Conservation (phyloP, 2,888 invertebrate species). For the Thereva nobilitata region DNA sequence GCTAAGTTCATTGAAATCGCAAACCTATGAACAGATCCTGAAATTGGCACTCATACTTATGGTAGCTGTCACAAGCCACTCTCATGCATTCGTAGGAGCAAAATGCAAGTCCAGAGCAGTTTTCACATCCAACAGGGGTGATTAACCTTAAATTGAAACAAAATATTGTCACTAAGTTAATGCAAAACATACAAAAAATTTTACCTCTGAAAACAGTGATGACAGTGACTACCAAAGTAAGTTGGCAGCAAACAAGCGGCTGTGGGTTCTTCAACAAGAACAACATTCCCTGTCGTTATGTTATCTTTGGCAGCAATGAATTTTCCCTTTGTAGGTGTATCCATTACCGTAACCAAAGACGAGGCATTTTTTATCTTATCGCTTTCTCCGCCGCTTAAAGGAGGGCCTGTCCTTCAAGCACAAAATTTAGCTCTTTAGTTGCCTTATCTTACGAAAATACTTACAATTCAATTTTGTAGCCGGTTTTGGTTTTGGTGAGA, state of each 20-base stretch:
- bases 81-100: slow-evolving; percentile 71
- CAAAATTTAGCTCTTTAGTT: slow-evolving; percentile 12
- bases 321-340: slow-evolving; percentile 67
- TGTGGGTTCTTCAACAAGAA: slow-evolving; percentile 73
- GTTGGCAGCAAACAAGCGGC: slow-evolving; percentile 74
- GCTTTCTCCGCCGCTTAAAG: slow-evolving; percentile 62
- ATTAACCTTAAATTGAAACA: slow-evolving; percentile 57
- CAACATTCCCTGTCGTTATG: slow-evolving; percentile 68
- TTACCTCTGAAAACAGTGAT: slow-evolving; percentile 77
- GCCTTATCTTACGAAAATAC: background rate
- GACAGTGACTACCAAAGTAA: slow-evolving; percentile 77
- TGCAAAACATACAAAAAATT: slow-evolving; percentile 16
- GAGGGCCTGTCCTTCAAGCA: slow-evolving; percentile 45
- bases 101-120: slow-evolving; percentile 78
- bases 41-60: slow-evolving; percentile 75
- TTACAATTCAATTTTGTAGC: slow-evolving; percentile 7
- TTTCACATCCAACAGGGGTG: slow-evolving; percentile 72
- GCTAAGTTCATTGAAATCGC: no score
- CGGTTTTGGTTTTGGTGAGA: slow-evolving; percentile 43
- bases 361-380: slow-evolving; percentile 64
- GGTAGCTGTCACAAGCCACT: slow-evolving; percentile 68
- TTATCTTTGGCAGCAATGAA: slow-evolving; percentile 67
- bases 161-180: no score
- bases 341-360: slow-evolving; percentile 63
- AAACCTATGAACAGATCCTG: slow-evolving; percentile 74